Evolutionary conservation across 2,888 invertebrate genomes (phyloP).

Genomic region (Pristionchus exspectatus): DNA sequence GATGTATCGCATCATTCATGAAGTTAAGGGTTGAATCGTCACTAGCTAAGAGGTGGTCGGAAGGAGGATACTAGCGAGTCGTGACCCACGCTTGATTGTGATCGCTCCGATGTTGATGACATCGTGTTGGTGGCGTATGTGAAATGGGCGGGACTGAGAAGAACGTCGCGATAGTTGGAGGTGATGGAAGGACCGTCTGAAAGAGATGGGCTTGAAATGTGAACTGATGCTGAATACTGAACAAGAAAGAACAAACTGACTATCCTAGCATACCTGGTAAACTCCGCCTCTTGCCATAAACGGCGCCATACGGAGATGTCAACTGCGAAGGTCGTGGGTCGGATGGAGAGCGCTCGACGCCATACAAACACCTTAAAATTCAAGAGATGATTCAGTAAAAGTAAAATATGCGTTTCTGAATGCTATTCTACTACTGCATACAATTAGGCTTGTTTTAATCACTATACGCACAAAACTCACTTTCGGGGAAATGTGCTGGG

Average conservation of each 20-base stretch:
- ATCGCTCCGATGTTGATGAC: conserved; percentile 43
- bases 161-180: neutral
- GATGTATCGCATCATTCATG: neutral
- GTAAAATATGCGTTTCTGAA: no score
- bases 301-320: neutral
- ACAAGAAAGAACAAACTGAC: neutral
- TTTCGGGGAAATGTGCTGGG: conserved; percentile 37
- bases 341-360: conserved; percentile 43
- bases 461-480: conserved; percentile 14
- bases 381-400: no score
- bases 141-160: neutral
- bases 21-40: neutral
- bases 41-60: conserved; percentile 39
- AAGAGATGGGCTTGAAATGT: neutral
- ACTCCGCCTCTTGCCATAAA: conserved; percentile 41
- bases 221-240: no score
- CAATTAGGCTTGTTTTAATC: neutral
- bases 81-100: conserved; percentile 33
- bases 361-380: neutral
- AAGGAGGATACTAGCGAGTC: conserved; percentile 41
- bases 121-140: conserved; percentile 19
- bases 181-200: conserved; percentile 22
- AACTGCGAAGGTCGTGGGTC: conserved; percentile 31
- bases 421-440: no score
- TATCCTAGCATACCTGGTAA: neutral